These are phyloP conservation scores for Athene noctua DNA, from an alignment of 2,113 vertebrate genomes.

Conservation along the genomic window DNA sequence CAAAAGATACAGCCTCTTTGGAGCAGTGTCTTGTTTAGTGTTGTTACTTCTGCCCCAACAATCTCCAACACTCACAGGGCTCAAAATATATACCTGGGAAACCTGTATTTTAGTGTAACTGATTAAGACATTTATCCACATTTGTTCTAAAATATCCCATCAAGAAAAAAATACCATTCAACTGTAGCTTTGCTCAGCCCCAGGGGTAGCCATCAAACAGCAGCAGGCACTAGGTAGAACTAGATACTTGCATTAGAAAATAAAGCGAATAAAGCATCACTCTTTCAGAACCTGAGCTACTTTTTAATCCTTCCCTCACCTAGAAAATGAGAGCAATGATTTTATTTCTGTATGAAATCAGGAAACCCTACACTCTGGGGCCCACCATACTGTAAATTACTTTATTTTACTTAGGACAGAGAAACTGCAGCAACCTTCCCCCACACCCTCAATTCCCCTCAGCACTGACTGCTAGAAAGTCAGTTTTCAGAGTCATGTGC, in stretches of 20 bases:
- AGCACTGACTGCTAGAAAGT: background rate
- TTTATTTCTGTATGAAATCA: background rate
- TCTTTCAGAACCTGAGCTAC: background rate
- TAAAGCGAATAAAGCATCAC: background rate
- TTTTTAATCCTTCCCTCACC: background rate
- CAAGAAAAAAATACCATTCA: background rate
- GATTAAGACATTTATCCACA: background rate
- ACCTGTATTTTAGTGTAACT: background rate
- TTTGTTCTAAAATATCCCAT: background rate
- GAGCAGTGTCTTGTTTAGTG: background rate
- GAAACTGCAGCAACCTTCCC: background rate
- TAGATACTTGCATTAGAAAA: background rate
- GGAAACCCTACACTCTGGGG: background rate
- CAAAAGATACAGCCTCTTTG: background rate
- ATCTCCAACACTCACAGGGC: background rate
- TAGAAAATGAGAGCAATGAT: background rate
- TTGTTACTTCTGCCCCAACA: background rate
- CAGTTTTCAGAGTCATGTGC: background rate
- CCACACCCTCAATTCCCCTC: background rate
- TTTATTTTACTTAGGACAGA: background rate
- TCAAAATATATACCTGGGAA: background rate
- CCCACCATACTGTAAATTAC: background rate
- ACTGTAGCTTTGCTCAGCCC: background rate
- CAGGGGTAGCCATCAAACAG: background rate
- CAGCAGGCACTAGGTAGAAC: background rate